Evolutionary conservation across 2,888 invertebrate genomes (phyloP).

Genomic region (Imbricaverruca yamaguchii): DNA sequence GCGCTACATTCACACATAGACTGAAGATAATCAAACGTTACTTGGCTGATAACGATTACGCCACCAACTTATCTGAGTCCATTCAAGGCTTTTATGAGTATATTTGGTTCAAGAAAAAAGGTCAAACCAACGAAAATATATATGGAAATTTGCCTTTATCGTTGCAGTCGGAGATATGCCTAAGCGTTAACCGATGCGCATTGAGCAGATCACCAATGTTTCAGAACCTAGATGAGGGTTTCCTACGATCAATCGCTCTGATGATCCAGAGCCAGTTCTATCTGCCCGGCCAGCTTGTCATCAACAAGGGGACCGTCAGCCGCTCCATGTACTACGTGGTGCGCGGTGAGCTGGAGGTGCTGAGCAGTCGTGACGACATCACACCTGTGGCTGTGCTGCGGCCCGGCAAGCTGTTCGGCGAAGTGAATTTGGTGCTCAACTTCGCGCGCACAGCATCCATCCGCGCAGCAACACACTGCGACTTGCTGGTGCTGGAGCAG

Average conservation of each 20-base stretch:
- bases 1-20: background rate
- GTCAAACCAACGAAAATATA: background rate
- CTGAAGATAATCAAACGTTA: background rate
- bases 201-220: background rate
- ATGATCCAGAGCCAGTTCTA: background rate
- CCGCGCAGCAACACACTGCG: background rate
- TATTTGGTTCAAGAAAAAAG: conserved; percentile 14
- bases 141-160: background rate
- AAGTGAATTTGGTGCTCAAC: conserved; percentile 10
- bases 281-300: background rate
- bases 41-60: background rate
- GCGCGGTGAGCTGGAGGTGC: background rate
- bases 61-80: background rate
- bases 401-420: background rate
- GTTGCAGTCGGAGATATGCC: background rate
- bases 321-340: conserved; percentile 1
- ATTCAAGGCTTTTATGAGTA: background rate
- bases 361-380: background rate
- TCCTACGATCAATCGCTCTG: background rate
- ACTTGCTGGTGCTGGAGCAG: background rate
- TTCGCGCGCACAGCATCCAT: background rate
- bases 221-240: background rate
- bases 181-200: background rate
- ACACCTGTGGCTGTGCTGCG: background rate
- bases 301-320: background rate